These are phyloP conservation scores for Pterobdella sp. DNA, from an alignment of 2,888 invertebrate genomes.

Conservation along the genomic window DNA sequence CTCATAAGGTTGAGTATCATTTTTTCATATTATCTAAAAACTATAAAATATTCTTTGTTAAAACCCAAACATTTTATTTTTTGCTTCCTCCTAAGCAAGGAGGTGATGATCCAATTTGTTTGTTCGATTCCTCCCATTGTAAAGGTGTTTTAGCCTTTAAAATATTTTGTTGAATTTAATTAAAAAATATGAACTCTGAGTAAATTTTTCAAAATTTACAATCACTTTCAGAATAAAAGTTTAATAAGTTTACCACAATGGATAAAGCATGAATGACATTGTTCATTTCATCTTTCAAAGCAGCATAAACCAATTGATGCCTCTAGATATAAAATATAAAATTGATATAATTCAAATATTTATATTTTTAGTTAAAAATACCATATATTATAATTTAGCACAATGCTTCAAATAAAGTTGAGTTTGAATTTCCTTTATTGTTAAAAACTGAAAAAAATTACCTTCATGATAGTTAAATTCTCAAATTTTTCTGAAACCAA, in stretches of 20 bases:
- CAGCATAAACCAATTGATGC: slow-evolving; percentile 27
- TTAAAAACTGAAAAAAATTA: neutral
- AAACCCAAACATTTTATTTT: slow-evolving; percentile 9
- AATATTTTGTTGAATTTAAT: too few relatives aligned
- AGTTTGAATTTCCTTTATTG: neutral
- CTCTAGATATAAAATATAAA: slow-evolving; percentile 15
- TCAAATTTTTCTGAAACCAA: slow-evolving; percentile 20
- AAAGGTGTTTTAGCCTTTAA: slow-evolving; percentile 23
- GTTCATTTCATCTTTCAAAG: slow-evolving; percentile 18
- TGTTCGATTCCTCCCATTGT: slow-evolving; percentile 21
- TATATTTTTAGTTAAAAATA: neutral
- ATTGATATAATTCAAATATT: slow-evolving; percentile 2
- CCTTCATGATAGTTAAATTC: slow-evolving; percentile 15
- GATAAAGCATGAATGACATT: slow-evolving; percentile 22
- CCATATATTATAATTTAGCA: neutral
- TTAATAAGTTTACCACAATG: slow-evolving; percentile 14
- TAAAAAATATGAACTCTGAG: too few relatives aligned
- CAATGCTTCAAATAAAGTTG: neutral
- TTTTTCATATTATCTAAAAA: too few relatives aligned
- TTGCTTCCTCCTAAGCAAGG: slow-evolving; percentile 14
- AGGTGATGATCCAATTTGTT: slow-evolving; percentile 14
- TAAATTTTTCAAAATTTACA: too few relatives aligned
- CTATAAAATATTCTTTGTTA: too few relatives aligned
- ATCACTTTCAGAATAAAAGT: neutral
- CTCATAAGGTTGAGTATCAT: too few relatives aligned